Conservation (phyloP, 2,113 vertebrate genomes). For the Conger conger region DNA sequence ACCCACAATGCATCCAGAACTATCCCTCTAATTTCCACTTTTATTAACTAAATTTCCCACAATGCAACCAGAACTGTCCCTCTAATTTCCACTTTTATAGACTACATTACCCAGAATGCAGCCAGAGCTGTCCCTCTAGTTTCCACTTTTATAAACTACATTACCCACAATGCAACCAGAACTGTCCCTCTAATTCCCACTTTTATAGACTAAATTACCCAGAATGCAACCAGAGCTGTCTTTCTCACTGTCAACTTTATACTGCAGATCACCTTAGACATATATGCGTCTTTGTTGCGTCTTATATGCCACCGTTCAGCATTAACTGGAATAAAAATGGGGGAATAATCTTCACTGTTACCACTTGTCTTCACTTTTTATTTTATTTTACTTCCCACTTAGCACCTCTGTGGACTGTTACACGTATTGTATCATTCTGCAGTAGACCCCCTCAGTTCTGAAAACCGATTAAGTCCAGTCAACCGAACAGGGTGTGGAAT, state of each 20-base stretch:
- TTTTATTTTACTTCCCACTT: neutral
- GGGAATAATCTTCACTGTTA: neutral
- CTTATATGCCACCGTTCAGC: neutral
- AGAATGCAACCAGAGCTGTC: too few relatives aligned
- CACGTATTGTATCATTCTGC: neutral
- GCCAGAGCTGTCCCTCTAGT: too few relatives aligned
- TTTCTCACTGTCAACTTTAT: too few relatives aligned
- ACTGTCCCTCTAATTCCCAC: neutral
- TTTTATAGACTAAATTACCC: too few relatives aligned
- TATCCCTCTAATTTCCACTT: neutral
- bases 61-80: too few relatives aligned
- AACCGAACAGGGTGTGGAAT: too few relatives aligned
- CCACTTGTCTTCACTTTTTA: too few relatives aligned
- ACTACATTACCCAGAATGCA: neutral
- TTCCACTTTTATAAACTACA: neutral
- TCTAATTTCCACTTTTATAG: too few relatives aligned
- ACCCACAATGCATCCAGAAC: neutral
- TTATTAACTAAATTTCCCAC: too few relatives aligned
- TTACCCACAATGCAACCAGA: neutral
- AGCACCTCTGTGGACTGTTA: neutral
- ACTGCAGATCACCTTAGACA: too few relatives aligned
- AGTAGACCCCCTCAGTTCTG: too few relatives aligned
- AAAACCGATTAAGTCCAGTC: too few relatives aligned
- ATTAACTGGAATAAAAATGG: neutral
- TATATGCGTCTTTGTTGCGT: neutral